These are phyloP conservation scores for Heterohyrax brucei DNA, from an alignment of 2,797 vertebrate species.

Conservation along the genomic window DNA sequence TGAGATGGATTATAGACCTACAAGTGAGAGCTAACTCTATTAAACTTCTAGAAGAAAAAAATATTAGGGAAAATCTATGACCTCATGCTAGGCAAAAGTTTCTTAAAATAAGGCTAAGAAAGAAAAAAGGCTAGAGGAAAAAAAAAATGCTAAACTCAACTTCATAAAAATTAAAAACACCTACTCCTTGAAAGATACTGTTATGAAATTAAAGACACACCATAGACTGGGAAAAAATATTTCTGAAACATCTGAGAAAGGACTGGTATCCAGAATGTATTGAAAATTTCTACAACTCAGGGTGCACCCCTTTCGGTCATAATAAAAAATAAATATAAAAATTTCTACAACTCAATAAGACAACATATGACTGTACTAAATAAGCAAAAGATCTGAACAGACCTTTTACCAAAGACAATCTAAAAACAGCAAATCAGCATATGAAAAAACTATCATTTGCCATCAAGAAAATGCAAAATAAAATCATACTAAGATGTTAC, in stretches of 20 bases:
- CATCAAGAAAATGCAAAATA: background rate
- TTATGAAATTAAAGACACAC: too few relatives aligned
- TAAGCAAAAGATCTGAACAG: background rate
- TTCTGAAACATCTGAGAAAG: conserved; percentile 32
- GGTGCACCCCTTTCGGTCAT: too few relatives aligned
- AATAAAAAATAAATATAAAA: background rate
- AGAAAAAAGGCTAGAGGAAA: background rate
- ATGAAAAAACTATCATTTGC: background rate
- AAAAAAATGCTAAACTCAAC: background rate
- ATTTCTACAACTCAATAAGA: background rate
- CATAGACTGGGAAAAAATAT: background rate
- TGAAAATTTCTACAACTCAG: conserved; percentile 15
- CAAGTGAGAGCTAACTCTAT: background rate
- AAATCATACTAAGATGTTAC: background rate
- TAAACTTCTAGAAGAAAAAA: background rate
- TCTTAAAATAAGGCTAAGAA: background rate
- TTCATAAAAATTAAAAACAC: too few relatives aligned
- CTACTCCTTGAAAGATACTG: too few relatives aligned
- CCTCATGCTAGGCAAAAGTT: background rate
- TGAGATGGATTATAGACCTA: background rate
- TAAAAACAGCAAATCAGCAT: background rate
- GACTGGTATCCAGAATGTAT: background rate
- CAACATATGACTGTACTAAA: background rate
- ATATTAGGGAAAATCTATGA: background rate
- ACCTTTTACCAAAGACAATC: background rate